Evolutionary conservation across 2,113 vertebrate genomes (phyloP), one percentile per base, ranked within the genome.

Genomic region (Petrocephalus zakoni): DNA sequence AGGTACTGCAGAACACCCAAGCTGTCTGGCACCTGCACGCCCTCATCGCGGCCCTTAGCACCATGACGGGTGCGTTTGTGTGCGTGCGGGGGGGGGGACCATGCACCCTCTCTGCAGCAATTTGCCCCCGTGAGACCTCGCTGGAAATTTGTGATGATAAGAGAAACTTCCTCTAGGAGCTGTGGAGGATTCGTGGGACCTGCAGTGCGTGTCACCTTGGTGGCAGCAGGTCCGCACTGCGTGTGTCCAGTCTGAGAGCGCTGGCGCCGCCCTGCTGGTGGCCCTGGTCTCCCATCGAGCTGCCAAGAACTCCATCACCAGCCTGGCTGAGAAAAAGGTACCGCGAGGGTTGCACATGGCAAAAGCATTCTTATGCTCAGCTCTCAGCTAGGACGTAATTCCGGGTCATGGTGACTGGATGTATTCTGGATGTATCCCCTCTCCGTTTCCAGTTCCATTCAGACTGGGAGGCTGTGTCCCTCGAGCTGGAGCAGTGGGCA

Each of bases 401-500:
- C 34, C 2, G 1, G 11, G 15, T 78, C 17, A 13, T 2, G 17
- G 53, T 8, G 5, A 19, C 53, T 19, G 11, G 53, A 55, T 55
- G 11, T 13, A 53, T 55, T 55, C 1, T 55, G 6, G 17, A 13
- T 55, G 11, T 53, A 19, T 19, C 13, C 84, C 72, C 29, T 93
- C 17, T 3, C 86, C 51, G 51, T 93, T 19, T 3, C 90, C 92
- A 94, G 94, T 37, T 94, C 82, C 95, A 96, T 94, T 94, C 93
- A 0, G 97, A 97, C 90, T 97, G 98, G 98, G 98, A 99, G 94
- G 96, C 97, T 0, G 96, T 99, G 85, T 99, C 98, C 2, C 93
- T 99, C 86, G 98, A 99, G 93, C 92, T 96, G 29, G 98, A 99
- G 91, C 97, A 99, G 92, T 99, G 98, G 98, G 94, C 94, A 88